phyloP scores from a whole-genome alignment of 2,797 vertebrate species.

The Myotis planiceps region DNA sequence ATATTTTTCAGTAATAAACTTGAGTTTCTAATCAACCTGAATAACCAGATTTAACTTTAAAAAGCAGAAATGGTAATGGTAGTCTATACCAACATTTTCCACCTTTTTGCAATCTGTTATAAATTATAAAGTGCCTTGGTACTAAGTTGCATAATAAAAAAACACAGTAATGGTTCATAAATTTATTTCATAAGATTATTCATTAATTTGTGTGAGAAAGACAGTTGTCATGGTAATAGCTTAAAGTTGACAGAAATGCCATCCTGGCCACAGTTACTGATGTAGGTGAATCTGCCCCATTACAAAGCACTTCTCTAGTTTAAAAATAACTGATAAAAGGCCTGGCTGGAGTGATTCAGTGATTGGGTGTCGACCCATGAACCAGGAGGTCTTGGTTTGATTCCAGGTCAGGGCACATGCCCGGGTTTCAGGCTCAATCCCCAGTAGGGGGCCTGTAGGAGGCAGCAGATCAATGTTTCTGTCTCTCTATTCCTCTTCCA shows the following conservation, averaged over 20 bases:
- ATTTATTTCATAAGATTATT: conserved; percentile 74
- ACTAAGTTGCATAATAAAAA: conserved; percentile 68
- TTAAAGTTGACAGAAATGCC: conserved; percentile 47
- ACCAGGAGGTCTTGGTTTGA: no score
- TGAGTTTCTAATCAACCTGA: not conserved
- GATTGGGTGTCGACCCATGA: no score
- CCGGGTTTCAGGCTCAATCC: no score
- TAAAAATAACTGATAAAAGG: conserved; percentile 22
- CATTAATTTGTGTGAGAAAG: conserved; percentile 62
- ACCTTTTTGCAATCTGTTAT: not conserved
- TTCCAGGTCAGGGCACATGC: no score
- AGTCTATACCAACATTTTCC: conserved; percentile 67
- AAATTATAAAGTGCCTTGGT: conserved; percentile 48
- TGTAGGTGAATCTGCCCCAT: not conserved
- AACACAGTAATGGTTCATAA: conserved; percentile 55
- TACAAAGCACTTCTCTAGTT: conserved; percentile 30
- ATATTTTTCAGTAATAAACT: conserved; percentile 10
- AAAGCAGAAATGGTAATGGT: conserved; percentile 65
- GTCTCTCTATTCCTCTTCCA: no score
- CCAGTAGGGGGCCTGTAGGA: no score
- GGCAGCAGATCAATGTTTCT: no score
- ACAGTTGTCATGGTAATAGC: conserved; percentile 73
- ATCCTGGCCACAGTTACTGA: conserved; percentile 35
- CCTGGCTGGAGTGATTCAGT: no score
- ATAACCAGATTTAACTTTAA: conserved; percentile 38